These are phyloP conservation scores for Lasius fuliginosus DNA, from an alignment of 2,888 invertebrate species.

Conservation along the genomic window DNA sequence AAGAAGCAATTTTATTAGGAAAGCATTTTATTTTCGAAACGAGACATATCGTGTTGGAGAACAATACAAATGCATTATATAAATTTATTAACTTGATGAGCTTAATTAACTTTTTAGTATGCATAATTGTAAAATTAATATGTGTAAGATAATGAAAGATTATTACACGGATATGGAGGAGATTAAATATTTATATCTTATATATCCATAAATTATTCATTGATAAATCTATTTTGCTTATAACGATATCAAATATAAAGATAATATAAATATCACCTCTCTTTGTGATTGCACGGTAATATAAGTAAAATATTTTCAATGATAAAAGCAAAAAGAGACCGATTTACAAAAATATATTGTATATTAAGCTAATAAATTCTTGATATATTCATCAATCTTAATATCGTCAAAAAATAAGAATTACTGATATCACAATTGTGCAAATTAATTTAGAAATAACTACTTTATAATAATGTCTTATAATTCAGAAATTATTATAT, in stretches of 20 bases:
- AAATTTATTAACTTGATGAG: background rate
- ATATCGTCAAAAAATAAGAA: background rate
- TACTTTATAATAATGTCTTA: background rate
- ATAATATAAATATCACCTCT: background rate
- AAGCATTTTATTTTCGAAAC: background rate
- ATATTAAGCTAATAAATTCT: background rate
- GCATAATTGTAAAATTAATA: background rate
- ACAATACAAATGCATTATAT: constrained; percentile 10
- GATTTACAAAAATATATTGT: background rate
- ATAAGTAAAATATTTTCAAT: background rate
- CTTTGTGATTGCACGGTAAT: background rate
- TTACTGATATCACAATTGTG: background rate
- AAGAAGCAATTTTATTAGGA: background rate
- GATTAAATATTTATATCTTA: background rate
- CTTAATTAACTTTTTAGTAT: background rate
- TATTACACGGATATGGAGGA: background rate
- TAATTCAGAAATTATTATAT: background rate
- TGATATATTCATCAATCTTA: background rate
- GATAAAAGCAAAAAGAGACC: background rate
- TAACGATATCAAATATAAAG: background rate
- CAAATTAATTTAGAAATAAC: background rate
- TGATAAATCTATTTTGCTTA: background rate
- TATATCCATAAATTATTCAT: background rate
- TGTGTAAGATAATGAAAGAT: background rate
- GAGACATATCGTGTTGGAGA: background rate